A percentile compares a stretch with the other conserved stretches of the same genome.
Conservation (phyloP, 92 coral and sea anemone genomes). For the Parazoanthus atlanticus region DNA sequence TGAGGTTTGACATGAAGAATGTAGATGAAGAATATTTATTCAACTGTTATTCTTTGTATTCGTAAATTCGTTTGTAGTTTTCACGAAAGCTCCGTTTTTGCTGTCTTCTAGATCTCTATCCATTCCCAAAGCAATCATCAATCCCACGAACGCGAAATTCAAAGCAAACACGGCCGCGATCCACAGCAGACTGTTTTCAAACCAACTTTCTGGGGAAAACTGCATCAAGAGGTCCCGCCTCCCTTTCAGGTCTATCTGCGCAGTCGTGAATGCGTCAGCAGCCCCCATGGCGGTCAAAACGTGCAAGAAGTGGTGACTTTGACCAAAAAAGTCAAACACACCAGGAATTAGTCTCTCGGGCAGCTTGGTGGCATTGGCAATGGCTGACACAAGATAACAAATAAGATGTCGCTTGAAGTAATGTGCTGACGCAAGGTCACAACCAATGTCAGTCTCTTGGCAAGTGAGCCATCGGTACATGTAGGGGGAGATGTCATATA, state of each 20-base stretch:
- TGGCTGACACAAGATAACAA: conserved; percentile 34
- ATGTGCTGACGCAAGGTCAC: not conserved
- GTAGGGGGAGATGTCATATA: conserved; percentile 25
- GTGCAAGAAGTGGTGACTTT: conserved; percentile 37
- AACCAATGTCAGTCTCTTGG: not conserved
- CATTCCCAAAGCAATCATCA: not conserved
- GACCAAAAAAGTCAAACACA: conserved; percentile 34
- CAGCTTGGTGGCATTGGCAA: conserved; percentile 34
- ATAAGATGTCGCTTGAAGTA: conserved; percentile 42
- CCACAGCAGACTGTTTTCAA: conserved; percentile 24
- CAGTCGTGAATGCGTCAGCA: conserved; percentile 29
- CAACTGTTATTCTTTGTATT: not conserved
- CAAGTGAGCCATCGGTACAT: conserved; percentile 24
- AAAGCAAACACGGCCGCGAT: conserved; percentile 17
- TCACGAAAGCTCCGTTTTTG: not conserved
- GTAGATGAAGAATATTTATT: no score
- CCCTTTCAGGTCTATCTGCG: conserved; percentile 30
- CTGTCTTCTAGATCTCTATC: conserved; percentile 1
- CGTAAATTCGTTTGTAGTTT: not conserved
- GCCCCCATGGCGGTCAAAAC: conserved; percentile 35
- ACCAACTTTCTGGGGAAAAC: conserved; percentile 21
- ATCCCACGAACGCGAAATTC: conserved; percentile 13
- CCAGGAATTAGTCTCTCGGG: conserved; percentile 43
- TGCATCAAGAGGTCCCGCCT: not conserved
- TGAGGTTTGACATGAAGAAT: no score